Evolutionary conservation across 2,888 invertebrate genomes (phyloP).

Genomic region (Myopa tessellatipennis): DNA sequence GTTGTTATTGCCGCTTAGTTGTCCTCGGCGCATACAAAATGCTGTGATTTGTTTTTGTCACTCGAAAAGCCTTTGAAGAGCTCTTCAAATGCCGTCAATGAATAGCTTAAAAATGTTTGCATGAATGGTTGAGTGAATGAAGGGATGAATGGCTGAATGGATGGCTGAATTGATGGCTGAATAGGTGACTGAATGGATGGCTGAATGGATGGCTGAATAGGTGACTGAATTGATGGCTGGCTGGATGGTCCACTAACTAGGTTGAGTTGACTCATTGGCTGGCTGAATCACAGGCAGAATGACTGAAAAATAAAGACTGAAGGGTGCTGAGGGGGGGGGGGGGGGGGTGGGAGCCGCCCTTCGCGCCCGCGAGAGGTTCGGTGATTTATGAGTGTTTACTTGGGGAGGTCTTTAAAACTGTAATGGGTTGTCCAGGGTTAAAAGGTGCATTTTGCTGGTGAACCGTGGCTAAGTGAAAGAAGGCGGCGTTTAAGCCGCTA

Average conservation of each 20-base stretch:
- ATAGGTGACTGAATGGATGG: background rate
- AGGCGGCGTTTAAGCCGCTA: slow-evolving; percentile 44
- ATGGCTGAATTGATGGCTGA: background rate
- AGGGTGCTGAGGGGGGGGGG: background rate
- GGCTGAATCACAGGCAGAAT: background rate
- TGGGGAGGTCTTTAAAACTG: background rate
- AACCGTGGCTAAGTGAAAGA: background rate
- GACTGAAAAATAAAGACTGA: background rate
- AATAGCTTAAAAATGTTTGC: slow-evolving; percentile 21
- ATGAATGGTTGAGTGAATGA: slow-evolving; percentile 1
- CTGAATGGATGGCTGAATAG: background rate
- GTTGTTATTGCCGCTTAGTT: background rate
- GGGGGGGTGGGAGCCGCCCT: no score
- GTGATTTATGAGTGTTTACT: background rate
- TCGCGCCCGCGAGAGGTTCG: background rate
- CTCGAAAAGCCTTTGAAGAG: slow-evolving; percentile 23
- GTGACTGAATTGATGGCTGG: background rate
- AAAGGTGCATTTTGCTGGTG: slow-evolving; percentile 7
- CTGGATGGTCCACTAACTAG: background rate
- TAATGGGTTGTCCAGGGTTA: slow-evolving; percentile 1
- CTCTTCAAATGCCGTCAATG: slow-evolving; percentile 35
- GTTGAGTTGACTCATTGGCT: background rate
- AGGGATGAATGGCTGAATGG: background rate
- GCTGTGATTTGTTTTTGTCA: slow-evolving; percentile 39
- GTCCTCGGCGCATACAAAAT: slow-evolving; percentile 32